Evolutionary conservation across 1,140 invertebrate genomes (phyloP).

Genomic region (Monochamus saltuarius): DNA sequence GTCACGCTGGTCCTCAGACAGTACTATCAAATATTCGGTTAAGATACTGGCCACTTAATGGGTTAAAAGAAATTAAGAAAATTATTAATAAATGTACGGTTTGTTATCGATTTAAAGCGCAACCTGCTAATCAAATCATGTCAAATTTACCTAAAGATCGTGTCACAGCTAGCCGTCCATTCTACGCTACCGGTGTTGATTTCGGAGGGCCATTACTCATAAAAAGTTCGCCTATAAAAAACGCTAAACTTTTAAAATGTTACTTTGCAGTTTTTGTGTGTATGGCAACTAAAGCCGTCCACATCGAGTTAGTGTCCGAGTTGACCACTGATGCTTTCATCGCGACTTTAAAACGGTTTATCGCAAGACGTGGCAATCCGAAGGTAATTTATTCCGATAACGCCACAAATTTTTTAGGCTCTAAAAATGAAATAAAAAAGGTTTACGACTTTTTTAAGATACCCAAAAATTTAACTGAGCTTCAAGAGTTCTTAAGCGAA

Average conservation of each 20-base stretch:
- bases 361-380: slow-evolving; percentile 44
- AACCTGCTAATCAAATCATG: slow-evolving; percentile 20
- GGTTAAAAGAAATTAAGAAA: slow-evolving; percentile 16
- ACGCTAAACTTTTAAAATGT: slow-evolving; percentile 37
- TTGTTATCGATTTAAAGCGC: slow-evolving; percentile 18
- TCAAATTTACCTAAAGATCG: slow-evolving; percentile 19
- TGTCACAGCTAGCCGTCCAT: neutral
- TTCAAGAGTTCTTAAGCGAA: slow-evolving; percentile 9
- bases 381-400: slow-evolving; percentile 7
- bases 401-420: neutral
- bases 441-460: slow-evolving; percentile 7
- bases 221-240: slow-evolving; percentile 15
- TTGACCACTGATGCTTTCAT: slow-evolving; percentile 50
- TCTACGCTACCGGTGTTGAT: slow-evolving; percentile 22
- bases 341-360: slow-evolving; percentile 48
- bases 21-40: slow-evolving; percentile 17
- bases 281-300: slow-evolving; percentile 48
- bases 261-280: slow-evolving; percentile 52
- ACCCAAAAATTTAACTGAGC: slow-evolving; percentile 1
- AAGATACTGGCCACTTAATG: slow-evolving; percentile 16
- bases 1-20: slow-evolving; percentile 16
- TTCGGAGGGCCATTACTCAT: slow-evolving; percentile 25
- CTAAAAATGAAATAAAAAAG: neutral
- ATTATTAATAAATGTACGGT: slow-evolving; percentile 13
- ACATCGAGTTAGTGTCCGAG: slow-evolving; percentile 49